Evolutionary conservation across 2,888 invertebrate species (phyloP).

Genomic region (Clivina fossor): DNA sequence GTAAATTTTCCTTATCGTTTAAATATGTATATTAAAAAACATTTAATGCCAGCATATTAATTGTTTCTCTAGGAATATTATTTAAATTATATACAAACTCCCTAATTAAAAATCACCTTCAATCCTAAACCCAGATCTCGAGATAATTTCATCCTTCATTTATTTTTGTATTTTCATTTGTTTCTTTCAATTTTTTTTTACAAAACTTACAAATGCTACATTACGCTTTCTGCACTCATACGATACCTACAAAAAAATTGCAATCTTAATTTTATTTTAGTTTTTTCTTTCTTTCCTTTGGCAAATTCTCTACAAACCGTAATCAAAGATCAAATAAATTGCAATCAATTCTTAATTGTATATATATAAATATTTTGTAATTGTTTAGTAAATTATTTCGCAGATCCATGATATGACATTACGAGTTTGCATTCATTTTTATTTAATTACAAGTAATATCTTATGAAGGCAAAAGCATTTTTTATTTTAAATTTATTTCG

Average conservation of each 20-base stretch:
- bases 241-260: constrained; percentile 1
- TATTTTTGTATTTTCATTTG: constrained; percentile 23
- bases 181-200: constrained; percentile 27
- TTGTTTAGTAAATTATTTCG: not conserved
- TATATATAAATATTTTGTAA: no score
- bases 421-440: constrained; percentile 10
- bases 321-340: no score
- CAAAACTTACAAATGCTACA: constrained; percentile 35
- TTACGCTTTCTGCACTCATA: constrained; percentile 9
- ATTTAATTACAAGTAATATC: constrained; percentile 12
- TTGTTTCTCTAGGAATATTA: constrained; percentile 14
- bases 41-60: no score
- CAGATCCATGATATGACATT: constrained; percentile 7
- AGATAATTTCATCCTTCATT: constrained; percentile 15
- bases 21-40: not conserved
- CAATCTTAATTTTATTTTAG: not conserved
- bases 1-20: not conserved
- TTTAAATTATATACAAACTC: constrained; percentile 34
- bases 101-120: constrained; percentile 22
- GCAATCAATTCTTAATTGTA: no score
- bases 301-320: constrained; percentile 6
- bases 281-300: not conserved
- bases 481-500: constrained; percentile 9
- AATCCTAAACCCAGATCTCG: no score
- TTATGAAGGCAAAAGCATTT: constrained; percentile 29